Evolutionary conservation across 2,797 vertebrate species (phyloP), one percentile per base, ranked within the genome.

Genomic region (Ptychobarbus kaznakovi): DNA sequence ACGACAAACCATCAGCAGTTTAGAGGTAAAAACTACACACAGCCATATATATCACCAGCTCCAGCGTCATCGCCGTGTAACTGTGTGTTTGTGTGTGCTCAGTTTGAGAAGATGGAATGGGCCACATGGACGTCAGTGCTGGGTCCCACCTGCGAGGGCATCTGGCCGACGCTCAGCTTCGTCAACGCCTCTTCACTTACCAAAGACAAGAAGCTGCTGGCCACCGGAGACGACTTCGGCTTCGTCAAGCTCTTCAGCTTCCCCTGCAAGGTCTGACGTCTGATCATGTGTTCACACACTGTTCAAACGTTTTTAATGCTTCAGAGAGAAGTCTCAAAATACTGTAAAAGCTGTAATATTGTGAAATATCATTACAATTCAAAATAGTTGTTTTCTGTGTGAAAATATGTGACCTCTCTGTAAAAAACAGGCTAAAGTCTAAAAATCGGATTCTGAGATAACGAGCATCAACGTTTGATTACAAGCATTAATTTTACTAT

Each of bases 31-130:
- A 46, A 22, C 1, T 20, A 12, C 5, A 6, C n/a, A 63, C 28
- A 22, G 6, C 4, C 46, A 40, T 1, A 5, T 22, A n/a, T 53
- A n/a, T 75, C 1, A 6, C 28, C 5, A 5, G 3, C 25, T 32
- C 13, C 28, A 42, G 35, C 44, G 8, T 58, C 25, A 5, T 38
- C 32, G 38, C 18, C 12, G 49, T 68, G 44, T 56, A 22, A 2
- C 1, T 2, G 3, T 83, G 80, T 87, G 58, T 83, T 6, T 85
- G 72, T 81, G 49, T 85, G 85, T 88, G 88, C 90, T n/a, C 92
- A 99, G 98, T 96, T 97, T 76, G 97, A 98, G 93, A 98, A 97
- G 93, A 95, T 99, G 73, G 96, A 97, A 3, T 99, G 98, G 98
- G 97, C 97, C 72, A 95, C 95, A 0, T 99, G 98, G 97, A 97